Evolutionary conservation across 1,140 invertebrate genomes (phyloP), one percentile per base, ranked within the genome.

Genomic region (Cepaea nemoralis): DNA sequence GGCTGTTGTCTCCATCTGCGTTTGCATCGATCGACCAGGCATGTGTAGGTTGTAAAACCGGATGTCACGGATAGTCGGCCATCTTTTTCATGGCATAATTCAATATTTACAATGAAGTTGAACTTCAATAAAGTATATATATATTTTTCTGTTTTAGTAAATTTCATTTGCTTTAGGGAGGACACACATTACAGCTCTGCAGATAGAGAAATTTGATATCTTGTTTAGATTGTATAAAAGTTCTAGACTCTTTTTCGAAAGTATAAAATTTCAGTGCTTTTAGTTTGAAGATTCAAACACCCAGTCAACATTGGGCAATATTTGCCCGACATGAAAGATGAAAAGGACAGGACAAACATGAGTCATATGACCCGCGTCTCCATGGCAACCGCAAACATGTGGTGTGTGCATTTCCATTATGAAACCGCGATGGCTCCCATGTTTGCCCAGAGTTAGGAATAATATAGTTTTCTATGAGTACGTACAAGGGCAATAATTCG

Each of bases 231-330:
- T 6, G n/a, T 6, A 24, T 14, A 39, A 12, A 67, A 14, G 5
- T 10, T 69, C 8, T 39, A 37, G 19, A 8, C 37, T 69, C n/a
- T 27, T 8, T 35, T 12, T 33, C 1, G 27, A 39, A 3, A 37
- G 31, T 39, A 39, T 69, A 69, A 6, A 37, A 37, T 39, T 69
- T 69, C 33, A 69, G 1, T 35, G 66, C 31, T 37, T 69, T 69
- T 37, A 69, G 66, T 69, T 39, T 39, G 37, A 69, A 69, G 66
- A 31, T 69, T 6, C 5, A 69, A 39, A 24, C 31, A 69, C 3
- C 66, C n/a, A 37, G 10, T 8, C 66, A 69, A 69, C 66, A 69
- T 69, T 39, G 37, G 16, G 27, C 59, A 63, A 63, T 63, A 63
- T 63, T 63, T 63, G 59, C 59, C 59, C 16, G 2, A 16, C n/a